These are phyloP conservation scores for Sesia bembeciformis DNA, from an alignment of 2,888 invertebrate genomes.

Conservation along the genomic window DNA sequence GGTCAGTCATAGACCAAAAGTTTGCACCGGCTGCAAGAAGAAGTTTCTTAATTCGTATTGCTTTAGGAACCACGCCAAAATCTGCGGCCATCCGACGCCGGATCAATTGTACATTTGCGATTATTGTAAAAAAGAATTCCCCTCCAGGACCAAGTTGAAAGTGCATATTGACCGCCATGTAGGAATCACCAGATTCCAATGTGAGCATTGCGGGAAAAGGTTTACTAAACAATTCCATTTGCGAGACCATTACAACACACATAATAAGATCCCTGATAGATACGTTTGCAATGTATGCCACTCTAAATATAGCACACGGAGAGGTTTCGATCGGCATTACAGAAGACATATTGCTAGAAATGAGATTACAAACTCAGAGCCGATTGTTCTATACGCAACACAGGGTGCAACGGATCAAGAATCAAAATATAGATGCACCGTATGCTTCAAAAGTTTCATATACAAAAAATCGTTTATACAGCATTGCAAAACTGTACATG, in stretches of 20 bases:
- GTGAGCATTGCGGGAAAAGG: slow-evolving; percentile 35
- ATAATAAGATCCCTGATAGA: slow-evolving; percentile 26
- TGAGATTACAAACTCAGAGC: too few relatives aligned
- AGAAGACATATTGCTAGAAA: slow-evolving; percentile 1
- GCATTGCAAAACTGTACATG: too few relatives aligned
- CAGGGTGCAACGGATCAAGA: too few relatives aligned
- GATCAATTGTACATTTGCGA: slow-evolving; percentile 27
- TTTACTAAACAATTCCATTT: slow-evolving; percentile 23
- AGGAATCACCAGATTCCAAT: slow-evolving; percentile 18
- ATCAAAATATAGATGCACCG: too few relatives aligned
- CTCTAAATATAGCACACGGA: slow-evolving; percentile 24
- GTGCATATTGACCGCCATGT: slow-evolving; percentile 27
- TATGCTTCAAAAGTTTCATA: too few relatives aligned
- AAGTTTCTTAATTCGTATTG: slow-evolving; percentile 28
- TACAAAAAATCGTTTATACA: too few relatives aligned
- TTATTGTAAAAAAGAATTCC: slow-evolving; percentile 27
- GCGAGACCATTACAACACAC: slow-evolving; percentile 30
- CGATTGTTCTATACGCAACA: too few relatives aligned
- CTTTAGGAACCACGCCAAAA: slow-evolving; percentile 20
- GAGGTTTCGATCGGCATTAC: slow-evolving; percentile 30
- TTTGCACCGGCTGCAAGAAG: slow-evolving; percentile 24
- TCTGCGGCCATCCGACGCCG: slow-evolving; percentile 10
- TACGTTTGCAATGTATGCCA: slow-evolving; percentile 29
- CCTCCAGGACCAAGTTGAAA: slow-evolving; percentile 17
- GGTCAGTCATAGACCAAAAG: slow-evolving; percentile 15